These are phyloP conservation scores for Cephus sareptanus DNA, from an alignment of 2,888 invertebrate genomes.

Conservation along the genomic window DNA sequence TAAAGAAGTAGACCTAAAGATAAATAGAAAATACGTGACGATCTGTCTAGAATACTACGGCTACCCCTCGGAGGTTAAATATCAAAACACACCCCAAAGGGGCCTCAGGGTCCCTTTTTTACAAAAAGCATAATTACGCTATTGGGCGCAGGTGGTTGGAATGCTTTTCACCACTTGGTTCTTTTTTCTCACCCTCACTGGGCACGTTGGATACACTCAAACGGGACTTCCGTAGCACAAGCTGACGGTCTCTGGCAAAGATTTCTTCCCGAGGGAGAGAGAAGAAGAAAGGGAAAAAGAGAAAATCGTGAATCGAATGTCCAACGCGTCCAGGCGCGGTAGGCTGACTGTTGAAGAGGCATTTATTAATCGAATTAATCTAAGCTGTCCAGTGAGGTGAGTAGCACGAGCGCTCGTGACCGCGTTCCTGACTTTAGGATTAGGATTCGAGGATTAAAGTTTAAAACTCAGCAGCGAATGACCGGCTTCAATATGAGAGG, in stretches of 20 bases:
- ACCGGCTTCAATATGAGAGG: conserved; percentile 16
- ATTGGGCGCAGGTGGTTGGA: conserved; percentile 49
- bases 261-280: neutral
- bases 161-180: conserved; percentile 42
- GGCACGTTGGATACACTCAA: neutral
- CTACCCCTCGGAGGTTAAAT: conserved; percentile 25
- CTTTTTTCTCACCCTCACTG: conserved; percentile 2
- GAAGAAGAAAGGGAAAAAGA: neutral
- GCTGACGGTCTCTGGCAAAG: neutral
- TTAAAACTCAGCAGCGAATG: conserved; percentile 24
- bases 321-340: neutral
- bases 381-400: conserved; percentile 50
- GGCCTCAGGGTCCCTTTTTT: conserved; percentile 10
- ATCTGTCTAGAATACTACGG: conserved; percentile 8
- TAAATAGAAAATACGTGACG: conserved; percentile 9
- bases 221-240: neutral
- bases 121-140: conserved; percentile 49
- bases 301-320: neutral
- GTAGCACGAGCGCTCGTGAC: conserved; percentile 61
- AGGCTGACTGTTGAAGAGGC: conserved; percentile 25
- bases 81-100: conserved; percentile 26
- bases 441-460: conserved; percentile 42
- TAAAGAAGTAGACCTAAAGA: neutral
- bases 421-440: conserved; percentile 55
- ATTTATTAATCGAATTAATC: conserved; percentile 63